Evolutionary conservation across 2,888 invertebrate species (phyloP).

Genomic region (Resseliella maxima): DNA sequence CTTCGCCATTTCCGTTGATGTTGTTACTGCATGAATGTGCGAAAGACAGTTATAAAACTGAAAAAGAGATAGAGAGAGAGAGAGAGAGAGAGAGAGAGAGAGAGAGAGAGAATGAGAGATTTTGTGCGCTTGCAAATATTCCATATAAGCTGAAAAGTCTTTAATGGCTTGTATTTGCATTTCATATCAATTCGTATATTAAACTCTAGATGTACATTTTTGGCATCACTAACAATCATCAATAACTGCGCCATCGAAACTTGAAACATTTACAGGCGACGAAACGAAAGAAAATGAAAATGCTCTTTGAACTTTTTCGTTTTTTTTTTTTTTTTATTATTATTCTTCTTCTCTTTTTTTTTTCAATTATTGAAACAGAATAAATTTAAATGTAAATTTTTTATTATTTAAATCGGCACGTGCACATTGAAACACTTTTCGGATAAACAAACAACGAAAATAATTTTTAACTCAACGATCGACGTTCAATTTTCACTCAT

Average conservation of each 20-base stretch:
- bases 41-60: not conserved
- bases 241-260: not conserved
- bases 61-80: too few relatives aligned
- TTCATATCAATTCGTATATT: not conserved
- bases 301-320: not conserved
- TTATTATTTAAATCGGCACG: conserved; percentile 44
- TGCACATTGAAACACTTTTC: not conserved
- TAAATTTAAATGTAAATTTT: conserved; percentile 44
- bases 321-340: too few relatives aligned
- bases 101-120: not conserved
- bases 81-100: too few relatives aligned
- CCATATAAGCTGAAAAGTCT: conserved; percentile 4
- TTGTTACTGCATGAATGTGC: not conserved
- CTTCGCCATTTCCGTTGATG: not conserved
- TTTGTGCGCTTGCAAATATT: not conserved
- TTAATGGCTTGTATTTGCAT: conserved; percentile 39
- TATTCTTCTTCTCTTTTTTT: not conserved
- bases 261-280: not conserved
- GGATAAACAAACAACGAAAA: not conserved
- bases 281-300: not conserved
- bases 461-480: not conserved
- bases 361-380: conserved; percentile 25
- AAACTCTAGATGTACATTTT: not conserved
- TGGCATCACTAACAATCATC: conserved; percentile 17
- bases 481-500: not conserved